phyloP scores from a whole-genome alignment of 2,797 vertebrate genomes.

The Centroberyx gerrardi region DNA sequence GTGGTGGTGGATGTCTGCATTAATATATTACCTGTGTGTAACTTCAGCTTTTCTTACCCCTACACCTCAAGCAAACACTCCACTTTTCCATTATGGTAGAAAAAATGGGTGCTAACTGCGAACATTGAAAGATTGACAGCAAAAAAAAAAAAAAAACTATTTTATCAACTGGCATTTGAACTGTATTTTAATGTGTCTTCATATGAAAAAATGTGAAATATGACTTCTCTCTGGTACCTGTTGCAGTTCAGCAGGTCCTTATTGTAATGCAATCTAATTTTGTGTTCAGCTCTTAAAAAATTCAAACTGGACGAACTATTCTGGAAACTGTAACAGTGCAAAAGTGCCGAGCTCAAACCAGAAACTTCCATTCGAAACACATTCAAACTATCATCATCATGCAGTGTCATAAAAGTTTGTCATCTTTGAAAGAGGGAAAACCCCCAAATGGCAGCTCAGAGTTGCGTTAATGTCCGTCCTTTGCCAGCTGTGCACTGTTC shows the following conservation, averaged over 20 bases:
- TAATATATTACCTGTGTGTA: neutral
- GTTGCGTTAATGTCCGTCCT: conserved; percentile 55
- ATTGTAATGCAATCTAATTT: too few species aligned
- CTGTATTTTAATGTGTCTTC: neutral
- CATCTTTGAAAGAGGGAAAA: too few species aligned
- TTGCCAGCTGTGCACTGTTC: conserved; percentile 53
- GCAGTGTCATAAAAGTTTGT: conserved; percentile 2
- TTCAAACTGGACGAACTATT: neutral
- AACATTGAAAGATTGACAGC: neutral
- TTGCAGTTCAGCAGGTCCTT: too few species aligned
- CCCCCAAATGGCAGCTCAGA: too few species aligned
- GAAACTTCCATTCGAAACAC: neutral
- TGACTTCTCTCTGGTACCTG: too few species aligned
- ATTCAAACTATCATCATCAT: neutral
- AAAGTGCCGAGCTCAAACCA: neutral
- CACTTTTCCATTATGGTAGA: neutral
- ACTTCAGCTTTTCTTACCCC: neutral
- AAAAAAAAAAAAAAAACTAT: neutral
- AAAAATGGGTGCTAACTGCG: conserved; percentile 3
- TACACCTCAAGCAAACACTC: neutral
- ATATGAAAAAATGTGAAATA: too few species aligned
- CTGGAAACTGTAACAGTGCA: conserved; percentile 4
- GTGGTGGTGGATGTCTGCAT: neutral
- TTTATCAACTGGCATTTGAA: neutral
- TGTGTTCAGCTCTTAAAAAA: neutral